Evolutionary conservation across 1,140 invertebrate species (phyloP).

Genomic region (Lethrus apterus): DNA sequence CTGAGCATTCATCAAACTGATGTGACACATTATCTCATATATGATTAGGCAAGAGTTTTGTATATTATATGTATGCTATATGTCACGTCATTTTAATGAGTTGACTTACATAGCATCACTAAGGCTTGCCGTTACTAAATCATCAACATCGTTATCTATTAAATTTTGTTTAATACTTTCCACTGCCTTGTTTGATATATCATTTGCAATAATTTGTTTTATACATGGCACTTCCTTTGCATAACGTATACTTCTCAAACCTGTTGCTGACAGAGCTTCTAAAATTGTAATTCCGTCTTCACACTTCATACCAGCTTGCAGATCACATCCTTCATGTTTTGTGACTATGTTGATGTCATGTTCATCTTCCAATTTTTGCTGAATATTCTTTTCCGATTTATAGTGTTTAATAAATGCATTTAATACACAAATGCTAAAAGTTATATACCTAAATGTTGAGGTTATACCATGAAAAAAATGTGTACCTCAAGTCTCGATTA

Average conservation of each 20-base stretch:
- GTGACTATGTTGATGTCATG: neutral
- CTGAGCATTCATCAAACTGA: too few relatives aligned
- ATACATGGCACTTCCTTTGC: slow-evolving; percentile 86
- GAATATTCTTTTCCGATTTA: slow-evolving; percentile 19
- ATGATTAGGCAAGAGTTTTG: too few relatives aligned
- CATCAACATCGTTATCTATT: slow-evolving; percentile 64
- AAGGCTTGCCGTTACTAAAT: slow-evolving; percentile 65
- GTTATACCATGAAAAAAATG: slow-evolving; percentile 21
- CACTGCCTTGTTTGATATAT: slow-evolving; percentile 82
- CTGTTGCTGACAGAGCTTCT: slow-evolving; percentile 93
- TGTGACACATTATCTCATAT: too few relatives aligned
- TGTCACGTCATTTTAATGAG: too few relatives aligned
- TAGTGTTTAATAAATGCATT: slow-evolving; percentile 50
- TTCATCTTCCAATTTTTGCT: slow-evolving; percentile 5
- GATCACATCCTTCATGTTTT: slow-evolving; percentile 3
- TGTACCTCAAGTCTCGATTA: slow-evolving; percentile 86
- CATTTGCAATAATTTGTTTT: slow-evolving; percentile 85
- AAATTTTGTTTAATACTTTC: slow-evolving; percentile 81
- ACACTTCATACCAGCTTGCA: slow-evolving; percentile 24
- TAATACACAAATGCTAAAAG: slow-evolving; percentile 51
- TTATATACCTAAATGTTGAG: slow-evolving; percentile 15
- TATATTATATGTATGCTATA: too few relatives aligned
- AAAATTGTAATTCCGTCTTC: slow-evolving; percentile 66
- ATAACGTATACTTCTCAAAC: slow-evolving; percentile 91
- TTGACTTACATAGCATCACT: slow-evolving; percentile 73